These are phyloP conservation scores for Brotula barbata DNA, from an alignment of 2,797 vertebrate genomes.

Conservation along the genomic window DNA sequence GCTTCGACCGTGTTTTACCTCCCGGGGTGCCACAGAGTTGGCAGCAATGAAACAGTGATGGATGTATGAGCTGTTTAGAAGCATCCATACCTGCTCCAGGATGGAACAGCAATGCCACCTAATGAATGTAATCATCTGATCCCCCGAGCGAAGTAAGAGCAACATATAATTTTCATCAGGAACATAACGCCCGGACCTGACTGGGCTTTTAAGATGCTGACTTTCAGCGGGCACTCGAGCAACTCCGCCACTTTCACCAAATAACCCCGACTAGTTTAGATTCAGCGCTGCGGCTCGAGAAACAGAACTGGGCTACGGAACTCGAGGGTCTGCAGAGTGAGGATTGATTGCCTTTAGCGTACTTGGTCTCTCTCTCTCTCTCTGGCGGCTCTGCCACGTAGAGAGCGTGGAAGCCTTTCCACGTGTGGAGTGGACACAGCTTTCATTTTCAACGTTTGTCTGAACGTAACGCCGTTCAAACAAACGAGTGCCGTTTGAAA, in stretches of 20 bases:
- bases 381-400: neutral
- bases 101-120: neutral
- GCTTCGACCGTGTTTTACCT: neutral
- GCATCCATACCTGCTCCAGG: neutral
- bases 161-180: slow-evolving; percentile 43
- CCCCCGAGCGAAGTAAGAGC: neutral
- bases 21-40: neutral
- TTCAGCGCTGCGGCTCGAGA: slow-evolving; percentile 41
- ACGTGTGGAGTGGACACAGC: slow-evolving; percentile 5
- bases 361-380: slow-evolving; percentile 27
- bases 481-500: neutral
- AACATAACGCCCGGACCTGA: neutral
- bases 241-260: slow-evolving; percentile 15
- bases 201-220: neutral
- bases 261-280: slow-evolving; percentile 39
- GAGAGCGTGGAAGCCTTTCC: slow-evolving; percentile 35
- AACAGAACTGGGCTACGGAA: slow-evolving; percentile 35
- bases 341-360: slow-evolving; percentile 55
- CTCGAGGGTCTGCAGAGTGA: slow-evolving; percentile 29
- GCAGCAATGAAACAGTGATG: neutral
- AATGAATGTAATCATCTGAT: slow-evolving; percentile 24
- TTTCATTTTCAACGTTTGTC: slow-evolving; percentile 22
- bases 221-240: slow-evolving; percentile 3
- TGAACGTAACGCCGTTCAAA: neutral
- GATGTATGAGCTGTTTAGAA: too few relatives aligned